A percentile compares a stretch with the other conserved stretches of the same genome.
These are phyloP conservation scores for Chaetorhynchus papuensis DNA, from an alignment of 2,113 vertebrate species.

Conservation along the genomic window DNA sequence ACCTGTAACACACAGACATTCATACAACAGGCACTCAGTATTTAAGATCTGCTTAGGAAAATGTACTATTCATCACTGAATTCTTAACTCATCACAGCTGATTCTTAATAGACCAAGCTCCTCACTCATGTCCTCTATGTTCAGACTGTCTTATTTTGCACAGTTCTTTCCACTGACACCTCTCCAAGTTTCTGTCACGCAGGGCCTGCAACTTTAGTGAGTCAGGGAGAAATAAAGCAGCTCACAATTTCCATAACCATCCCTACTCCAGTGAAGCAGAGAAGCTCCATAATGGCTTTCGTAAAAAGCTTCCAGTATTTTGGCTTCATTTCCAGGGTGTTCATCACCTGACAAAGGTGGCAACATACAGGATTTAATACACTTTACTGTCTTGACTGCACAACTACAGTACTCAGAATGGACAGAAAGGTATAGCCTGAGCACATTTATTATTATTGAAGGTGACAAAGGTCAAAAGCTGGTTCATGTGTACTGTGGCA, in stretches of 20 bases:
- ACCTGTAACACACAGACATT: neutral
- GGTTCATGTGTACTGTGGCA: neutral
- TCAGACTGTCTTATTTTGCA: neutral
- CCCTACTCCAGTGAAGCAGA: neutral
- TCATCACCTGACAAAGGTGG: neutral
- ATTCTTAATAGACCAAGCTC: neutral
- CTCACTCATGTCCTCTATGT: neutral
- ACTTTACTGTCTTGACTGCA: neutral
- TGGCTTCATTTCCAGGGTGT: neutral
- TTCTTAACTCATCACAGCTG: neutral
- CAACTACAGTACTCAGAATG: neutral
- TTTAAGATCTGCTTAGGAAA: neutral
- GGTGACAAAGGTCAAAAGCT: neutral
- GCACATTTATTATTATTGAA: neutral
- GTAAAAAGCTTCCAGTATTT: neutral
- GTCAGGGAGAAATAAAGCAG: neutral
- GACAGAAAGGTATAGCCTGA: neutral
- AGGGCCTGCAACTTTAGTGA: neutral
- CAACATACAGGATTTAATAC: neutral
- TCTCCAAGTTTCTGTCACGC: neutral
- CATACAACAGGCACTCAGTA: neutral
- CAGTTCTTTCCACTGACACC: neutral
- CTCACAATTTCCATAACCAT: neutral
- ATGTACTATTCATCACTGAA: neutral
- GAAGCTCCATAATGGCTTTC: neutral